These are phyloP conservation scores for Danionella dracula DNA, from an alignment of 2,797 vertebrate genomes.

Conservation along the genomic window DNA sequence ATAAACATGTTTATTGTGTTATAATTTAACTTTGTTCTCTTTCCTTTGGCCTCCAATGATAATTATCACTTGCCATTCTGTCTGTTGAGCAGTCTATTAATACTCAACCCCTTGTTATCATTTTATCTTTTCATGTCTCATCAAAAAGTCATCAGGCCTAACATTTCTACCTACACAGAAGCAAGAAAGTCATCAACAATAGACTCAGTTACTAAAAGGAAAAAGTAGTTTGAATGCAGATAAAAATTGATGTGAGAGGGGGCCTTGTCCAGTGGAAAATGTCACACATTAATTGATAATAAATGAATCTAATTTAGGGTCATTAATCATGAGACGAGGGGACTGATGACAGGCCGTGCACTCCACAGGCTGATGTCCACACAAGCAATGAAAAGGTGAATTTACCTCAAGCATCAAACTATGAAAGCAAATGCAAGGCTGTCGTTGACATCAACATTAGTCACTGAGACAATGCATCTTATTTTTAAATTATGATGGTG, in stretches of 20 bases:
- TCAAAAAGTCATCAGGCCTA: constrained; percentile 52
- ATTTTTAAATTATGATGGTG: constrained; percentile 45
- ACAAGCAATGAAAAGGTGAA: constrained; percentile 61
- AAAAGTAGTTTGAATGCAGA: constrained; percentile 57
- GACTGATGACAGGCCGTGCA: constrained; percentile 57
- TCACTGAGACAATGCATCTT: constrained; percentile 47
- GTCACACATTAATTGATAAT: constrained; percentile 65
- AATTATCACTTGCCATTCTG: constrained; percentile 1
- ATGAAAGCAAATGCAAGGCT: background rate
- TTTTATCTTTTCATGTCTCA: constrained; percentile 37
- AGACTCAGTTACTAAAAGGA: constrained; percentile 39
- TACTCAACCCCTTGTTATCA: background rate
- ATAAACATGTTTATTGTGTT: no score
- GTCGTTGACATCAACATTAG: constrained; percentile 45
- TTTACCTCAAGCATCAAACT: constrained; percentile 54
- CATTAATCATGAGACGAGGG: constrained; percentile 65
- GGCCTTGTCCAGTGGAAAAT: constrained; percentile 63
- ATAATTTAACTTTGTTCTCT: background rate
- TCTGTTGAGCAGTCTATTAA: background rate
- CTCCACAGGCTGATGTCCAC: constrained; percentile 55
- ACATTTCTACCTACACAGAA: constrained; percentile 53
- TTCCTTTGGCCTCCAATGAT: background rate
- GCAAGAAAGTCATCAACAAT: constrained; percentile 51
- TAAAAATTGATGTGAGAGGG: constrained; percentile 61
- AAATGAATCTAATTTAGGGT: constrained; percentile 65